phyloP scores from a whole-genome alignment of 2,113 vertebrate species.

The Tinamus guttatus region DNA sequence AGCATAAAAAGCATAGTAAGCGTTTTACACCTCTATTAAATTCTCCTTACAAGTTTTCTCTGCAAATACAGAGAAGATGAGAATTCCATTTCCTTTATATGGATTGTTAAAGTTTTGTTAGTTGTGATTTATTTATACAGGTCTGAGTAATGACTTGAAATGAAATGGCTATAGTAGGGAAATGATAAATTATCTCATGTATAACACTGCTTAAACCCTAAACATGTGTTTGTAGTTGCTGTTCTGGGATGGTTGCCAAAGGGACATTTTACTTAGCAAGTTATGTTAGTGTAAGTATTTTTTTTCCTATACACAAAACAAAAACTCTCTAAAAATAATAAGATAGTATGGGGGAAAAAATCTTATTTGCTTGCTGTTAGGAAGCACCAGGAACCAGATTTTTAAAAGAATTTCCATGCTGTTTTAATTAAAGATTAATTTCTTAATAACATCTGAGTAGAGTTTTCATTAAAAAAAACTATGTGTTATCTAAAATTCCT shows the following conservation, averaged over 20 bases:
- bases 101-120: constrained; percentile 54
- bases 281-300: neutral
- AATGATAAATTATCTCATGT: constrained; percentile 72
- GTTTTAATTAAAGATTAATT: neutral
- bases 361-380: neutral
- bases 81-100: constrained; percentile 20
- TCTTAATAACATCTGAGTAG: neutral
- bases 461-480: neutral
- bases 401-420: neutral
- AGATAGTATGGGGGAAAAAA: neutral
- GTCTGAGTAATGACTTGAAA: constrained; percentile 62
- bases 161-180: constrained; percentile 41
- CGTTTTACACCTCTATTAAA: constrained; percentile 63
- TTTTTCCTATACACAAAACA: neutral
- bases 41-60: constrained; percentile 43
- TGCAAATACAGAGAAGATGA: constrained; percentile 41
- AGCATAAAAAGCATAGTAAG: constrained; percentile 60
- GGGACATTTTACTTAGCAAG: constrained; percentile 56
- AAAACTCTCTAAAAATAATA: constrained; percentile 21
- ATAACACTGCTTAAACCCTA: constrained; percentile 67
- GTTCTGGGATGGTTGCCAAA: constrained; percentile 61
- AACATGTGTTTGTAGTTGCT: constrained; percentile 79
- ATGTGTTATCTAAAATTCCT: neutral
- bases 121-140: constrained; percentile 65
- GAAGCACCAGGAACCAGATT: neutral